Conservation (phyloP, 1,140 invertebrate species). For the Drosophila orena region DNA sequence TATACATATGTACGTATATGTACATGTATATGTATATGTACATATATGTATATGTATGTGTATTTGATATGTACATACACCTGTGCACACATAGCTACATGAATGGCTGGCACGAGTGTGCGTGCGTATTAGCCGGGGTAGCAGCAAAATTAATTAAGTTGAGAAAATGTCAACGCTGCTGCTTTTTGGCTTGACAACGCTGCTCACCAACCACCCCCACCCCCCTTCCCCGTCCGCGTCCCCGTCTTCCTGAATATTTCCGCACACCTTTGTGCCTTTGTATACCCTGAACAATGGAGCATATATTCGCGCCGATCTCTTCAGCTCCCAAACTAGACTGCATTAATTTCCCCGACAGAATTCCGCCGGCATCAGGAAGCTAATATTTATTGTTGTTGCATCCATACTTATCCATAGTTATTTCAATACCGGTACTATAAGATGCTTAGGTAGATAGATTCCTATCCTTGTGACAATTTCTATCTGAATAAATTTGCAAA, state of each 20-base stretch:
- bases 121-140: constrained; percentile 56
- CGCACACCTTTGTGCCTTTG: constrained; percentile 6
- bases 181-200: constrained; percentile 53
- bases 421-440: no score
- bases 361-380: background rate
- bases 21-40: background rate
- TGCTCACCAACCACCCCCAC: background rate
- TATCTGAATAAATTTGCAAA: no score
- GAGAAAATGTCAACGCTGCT: constrained; percentile 80
- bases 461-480: no score
- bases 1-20: background rate
- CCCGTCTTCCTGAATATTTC: background rate
- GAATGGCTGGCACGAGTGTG: constrained; percentile 13
- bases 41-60: background rate
- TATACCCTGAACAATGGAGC: constrained; percentile 38
- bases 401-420: no score
- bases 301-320: constrained; percentile 3
- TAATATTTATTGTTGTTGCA: background rate
- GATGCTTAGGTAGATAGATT: no score
- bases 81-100: background rate
- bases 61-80: background rate
- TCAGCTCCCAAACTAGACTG: background rate
- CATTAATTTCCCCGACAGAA: background rate
- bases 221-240: background rate
- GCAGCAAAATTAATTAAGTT: constrained; percentile 79